Evolutionary conservation across 2,888 invertebrate genomes (phyloP), one percentile per base, ranked within the genome.

Genomic region (Halictus quadricinctus): DNA sequence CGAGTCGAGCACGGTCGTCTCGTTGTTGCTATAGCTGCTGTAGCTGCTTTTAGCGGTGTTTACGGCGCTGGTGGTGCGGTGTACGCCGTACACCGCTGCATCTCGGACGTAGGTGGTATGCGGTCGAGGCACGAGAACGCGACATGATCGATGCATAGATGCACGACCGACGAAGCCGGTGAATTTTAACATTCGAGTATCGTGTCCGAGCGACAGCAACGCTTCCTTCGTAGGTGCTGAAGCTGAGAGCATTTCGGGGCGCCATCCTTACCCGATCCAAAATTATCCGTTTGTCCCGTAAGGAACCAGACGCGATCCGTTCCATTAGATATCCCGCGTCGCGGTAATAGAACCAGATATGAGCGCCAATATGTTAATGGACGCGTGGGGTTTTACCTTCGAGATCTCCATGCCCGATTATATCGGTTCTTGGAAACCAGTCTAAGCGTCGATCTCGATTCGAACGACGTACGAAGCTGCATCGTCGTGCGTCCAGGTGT

Each of bases 31-130:
- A 79, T 60, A 66, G 80, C 84, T 78, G 79, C 73, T 75, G 76
- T 60, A 66, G 80, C 84, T 87, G 79, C 72, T 85, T 83, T 88
- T 70, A 78, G 80, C 36, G 78, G 78, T 81, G 85, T 82, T 76
- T 86, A 64, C 80, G 76, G 79, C 58, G 72, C 54, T 60, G 73
- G 64, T 41, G 76, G 75, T 80, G 13, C 21, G 12, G 43, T 7
- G 43, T 46, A n/a, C 70, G 8, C 0, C 15, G 48, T 79, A 85
- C 85, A 43, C 43, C 70, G 43, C 43, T 84, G n/a, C 72, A 70
- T 70, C 86, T 87, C 87, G 87, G 90, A 91, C 90, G 91, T 92
- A 92, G 91, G 92, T 90, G 90, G 90, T 88, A 91, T 89, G 86
- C 91, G 88, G 88, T 87, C 89, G 82, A 60, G 83, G 43, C 79